These are phyloP conservation scores for Ormyrus nitidulus DNA, from an alignment of 2,888 invertebrate genomes.

Conservation along the genomic window DNA sequence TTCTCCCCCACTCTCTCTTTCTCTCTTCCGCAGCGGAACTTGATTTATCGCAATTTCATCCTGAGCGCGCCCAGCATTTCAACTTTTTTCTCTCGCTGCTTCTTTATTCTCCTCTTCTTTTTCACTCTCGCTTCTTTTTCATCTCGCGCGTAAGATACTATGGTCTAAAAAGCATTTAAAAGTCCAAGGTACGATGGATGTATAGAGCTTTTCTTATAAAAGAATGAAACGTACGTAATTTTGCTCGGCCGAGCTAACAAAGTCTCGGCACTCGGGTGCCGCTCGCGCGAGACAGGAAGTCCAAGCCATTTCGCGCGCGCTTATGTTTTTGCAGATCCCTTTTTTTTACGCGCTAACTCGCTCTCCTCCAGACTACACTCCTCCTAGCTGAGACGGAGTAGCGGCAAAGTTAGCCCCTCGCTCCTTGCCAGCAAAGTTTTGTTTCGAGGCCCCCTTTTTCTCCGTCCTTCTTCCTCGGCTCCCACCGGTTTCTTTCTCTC, in stretches of 20 bases:
- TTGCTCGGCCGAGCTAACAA: conserved; percentile 29
- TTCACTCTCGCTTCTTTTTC: conserved; percentile 11
- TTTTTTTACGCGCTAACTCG: conserved; percentile 17
- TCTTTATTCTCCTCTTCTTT: conserved; percentile 13
- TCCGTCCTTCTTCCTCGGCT: neutral
- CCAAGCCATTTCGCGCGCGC: conserved; percentile 52
- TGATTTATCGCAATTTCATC: conserved; percentile 29
- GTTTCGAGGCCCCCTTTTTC: conserved; percentile 47
- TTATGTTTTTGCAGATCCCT: conserved; percentile 50
- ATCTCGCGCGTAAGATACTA: neutral
- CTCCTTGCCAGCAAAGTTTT: conserved; percentile 56
- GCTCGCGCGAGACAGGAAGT: conserved; percentile 46
- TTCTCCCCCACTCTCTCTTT: neutral
- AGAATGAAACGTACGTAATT: conserved; percentile 48
- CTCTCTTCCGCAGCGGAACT: neutral
- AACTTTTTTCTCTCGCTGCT: neutral
- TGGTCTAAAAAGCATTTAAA: conserved; percentile 47
- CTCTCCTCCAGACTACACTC: neutral
- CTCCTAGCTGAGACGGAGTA: neutral
- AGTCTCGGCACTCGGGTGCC: neutral
- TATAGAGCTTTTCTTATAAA: conserved; percentile 41
- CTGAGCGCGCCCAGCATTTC: neutral
- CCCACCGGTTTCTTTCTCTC: conserved; percentile 4
- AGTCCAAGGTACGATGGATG: conserved; percentile 13
- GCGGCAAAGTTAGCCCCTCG: conserved; percentile 22